Conservation (phyloP, 2,797 vertebrate genomes). For the Staurois parvus region DNA sequence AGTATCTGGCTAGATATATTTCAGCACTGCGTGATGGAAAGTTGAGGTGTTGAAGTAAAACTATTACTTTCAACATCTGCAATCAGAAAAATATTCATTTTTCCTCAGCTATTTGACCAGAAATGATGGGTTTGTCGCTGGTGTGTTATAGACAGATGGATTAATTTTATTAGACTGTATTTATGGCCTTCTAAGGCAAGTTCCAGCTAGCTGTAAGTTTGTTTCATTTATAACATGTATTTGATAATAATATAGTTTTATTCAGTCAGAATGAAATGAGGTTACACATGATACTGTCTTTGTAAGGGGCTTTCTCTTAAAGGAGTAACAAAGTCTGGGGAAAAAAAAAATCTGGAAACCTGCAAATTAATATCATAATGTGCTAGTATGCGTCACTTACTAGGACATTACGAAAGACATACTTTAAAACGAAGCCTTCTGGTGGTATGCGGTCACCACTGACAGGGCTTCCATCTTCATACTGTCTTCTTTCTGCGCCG, state of each 20-base stretch:
- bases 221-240: not conserved
- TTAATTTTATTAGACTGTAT: constrained; percentile 37
- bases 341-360: too few relatives aligned
- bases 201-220: not conserved
- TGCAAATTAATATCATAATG: too few relatives aligned
- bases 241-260: not conserved
- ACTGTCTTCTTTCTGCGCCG: too few relatives aligned
- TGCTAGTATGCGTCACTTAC: too few relatives aligned
- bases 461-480: too few relatives aligned
- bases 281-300: not conserved
- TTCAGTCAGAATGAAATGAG: not conserved
- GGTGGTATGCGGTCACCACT: too few relatives aligned
- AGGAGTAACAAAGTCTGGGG: too few relatives aligned
- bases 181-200: constrained; percentile 20
- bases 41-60: constrained; percentile 29
- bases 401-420: too few relatives aligned
- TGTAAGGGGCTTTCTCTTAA: not conserved
- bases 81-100: constrained; percentile 4
- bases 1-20: not conserved
- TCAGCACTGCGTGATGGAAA: constrained; percentile 23
- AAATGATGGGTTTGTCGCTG: constrained; percentile 8
- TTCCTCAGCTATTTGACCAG: constrained; percentile 14
- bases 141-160: constrained; percentile 19
- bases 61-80: not conserved
- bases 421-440: too few relatives aligned